Conservation (phyloP, 2,888 invertebrate species). For the Gymnocheta viridis region DNA sequence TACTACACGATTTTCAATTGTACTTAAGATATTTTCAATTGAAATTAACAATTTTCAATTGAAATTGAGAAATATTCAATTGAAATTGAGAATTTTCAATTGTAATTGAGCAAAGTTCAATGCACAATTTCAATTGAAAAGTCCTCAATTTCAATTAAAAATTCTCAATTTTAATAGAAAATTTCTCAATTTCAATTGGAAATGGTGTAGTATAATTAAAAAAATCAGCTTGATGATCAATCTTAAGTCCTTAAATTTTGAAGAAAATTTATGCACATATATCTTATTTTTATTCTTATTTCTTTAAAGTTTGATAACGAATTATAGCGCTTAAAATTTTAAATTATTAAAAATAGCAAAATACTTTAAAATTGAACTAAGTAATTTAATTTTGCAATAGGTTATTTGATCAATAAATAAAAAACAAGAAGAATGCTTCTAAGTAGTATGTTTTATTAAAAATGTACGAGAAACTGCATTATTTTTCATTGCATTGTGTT, state of each 20-base stretch:
- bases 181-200: not conserved
- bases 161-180: no score
- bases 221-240: not conserved
- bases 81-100: no score
- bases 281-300: not conserved
- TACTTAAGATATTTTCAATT: no score
- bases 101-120: no score
- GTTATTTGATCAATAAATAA: conserved; percentile 1
- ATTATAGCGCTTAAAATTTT: not conserved
- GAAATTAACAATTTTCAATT: no score
- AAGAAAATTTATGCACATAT: not conserved
- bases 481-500: conserved; percentile 2
- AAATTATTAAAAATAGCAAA: not conserved
- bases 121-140: no score
- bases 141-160: no score
- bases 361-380: not conserved
- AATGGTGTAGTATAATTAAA: not conserved
- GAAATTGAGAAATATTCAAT: no score
- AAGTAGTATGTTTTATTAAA: conserved; percentile 3
- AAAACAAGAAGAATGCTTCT: not conserved
- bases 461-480: not conserved
- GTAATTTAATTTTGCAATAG: conserved; percentile 3
- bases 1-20: conserved; percentile 5
- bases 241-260: not conserved
- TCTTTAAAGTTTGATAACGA: not conserved